A percentile compares a stretch with the other conserved stretches of the same genome.
Evolutionary conservation across 1,140 invertebrate genomes (phyloP).

Genomic region (Hycleus phaleratus): DNA sequence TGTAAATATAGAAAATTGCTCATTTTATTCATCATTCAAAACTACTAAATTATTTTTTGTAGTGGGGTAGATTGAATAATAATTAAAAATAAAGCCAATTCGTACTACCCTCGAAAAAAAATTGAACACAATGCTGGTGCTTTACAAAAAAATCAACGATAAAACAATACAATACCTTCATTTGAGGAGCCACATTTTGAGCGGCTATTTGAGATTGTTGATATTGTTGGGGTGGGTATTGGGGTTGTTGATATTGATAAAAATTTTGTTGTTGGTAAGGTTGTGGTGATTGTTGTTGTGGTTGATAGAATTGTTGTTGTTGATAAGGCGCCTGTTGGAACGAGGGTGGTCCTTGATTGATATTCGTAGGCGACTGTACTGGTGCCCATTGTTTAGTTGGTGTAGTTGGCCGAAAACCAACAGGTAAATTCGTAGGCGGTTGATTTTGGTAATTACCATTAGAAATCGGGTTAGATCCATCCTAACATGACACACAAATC

Average conservation of each 20-base stretch:
- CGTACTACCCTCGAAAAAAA: neutral
- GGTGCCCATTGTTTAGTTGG: conserved; percentile 38
- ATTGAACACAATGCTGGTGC: neutral
- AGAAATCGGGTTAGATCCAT: too few species aligned
- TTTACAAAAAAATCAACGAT: neutral
- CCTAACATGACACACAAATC: too few species aligned
- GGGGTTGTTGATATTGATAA: conserved; percentile 6
- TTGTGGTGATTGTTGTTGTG: conserved; percentile 31
- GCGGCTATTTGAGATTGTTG: neutral
- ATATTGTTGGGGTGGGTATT: conserved; percentile 18
- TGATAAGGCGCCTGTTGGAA: conserved; percentile 19
- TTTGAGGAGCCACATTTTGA: neutral
- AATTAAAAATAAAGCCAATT: neutral
- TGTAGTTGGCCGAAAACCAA: conserved; percentile 22
- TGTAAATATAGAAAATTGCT: neutral
- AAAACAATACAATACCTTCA: neutral
- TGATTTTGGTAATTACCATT: conserved; percentile 19
- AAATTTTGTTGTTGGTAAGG: conserved; percentile 1
- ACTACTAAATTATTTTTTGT: too few species aligned
- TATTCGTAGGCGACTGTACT: conserved; percentile 27
- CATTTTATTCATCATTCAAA: too few species aligned
- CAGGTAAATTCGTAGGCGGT: conserved; percentile 27
- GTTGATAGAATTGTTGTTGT: conserved; percentile 19
- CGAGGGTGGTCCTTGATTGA: conserved; percentile 12
- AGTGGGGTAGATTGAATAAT: too few species aligned